These are phyloP conservation scores for Procambarus virginalis DNA, from an alignment of 1,140 invertebrate species.

Conservation along the genomic window DNA sequence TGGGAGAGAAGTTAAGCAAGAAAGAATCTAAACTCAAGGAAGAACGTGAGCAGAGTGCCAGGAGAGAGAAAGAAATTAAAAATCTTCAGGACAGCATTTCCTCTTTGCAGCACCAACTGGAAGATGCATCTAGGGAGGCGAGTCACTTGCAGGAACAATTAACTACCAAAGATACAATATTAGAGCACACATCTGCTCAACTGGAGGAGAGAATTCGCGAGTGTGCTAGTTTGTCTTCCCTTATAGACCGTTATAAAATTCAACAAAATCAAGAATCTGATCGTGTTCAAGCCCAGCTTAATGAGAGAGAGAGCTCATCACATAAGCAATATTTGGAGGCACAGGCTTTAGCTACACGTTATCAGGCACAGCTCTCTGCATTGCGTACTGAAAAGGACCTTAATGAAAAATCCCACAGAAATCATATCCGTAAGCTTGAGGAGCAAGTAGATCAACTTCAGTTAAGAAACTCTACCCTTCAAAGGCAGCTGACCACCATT, in stretches of 20 bases:
- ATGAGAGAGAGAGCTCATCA: conserved; percentile 31
- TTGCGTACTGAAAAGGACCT: conserved; percentile 46
- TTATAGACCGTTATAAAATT: conserved; percentile 20
- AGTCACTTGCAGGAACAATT: conserved; percentile 38
- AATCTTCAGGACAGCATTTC: background rate
- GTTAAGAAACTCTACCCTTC: conserved; percentile 49
- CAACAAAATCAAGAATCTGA: conserved; percentile 37
- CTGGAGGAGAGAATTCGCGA: conserved; percentile 55
- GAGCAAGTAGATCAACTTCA: conserved; percentile 59
- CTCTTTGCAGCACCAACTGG: conserved; percentile 13
- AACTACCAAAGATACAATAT: conserved; percentile 45
- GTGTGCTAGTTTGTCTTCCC: conserved; percentile 48
- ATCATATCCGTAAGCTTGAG: conserved; percentile 41
- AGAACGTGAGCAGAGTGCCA: conserved; percentile 39
- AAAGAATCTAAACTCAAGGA: conserved; percentile 44
- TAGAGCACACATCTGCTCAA: conserved; percentile 51
- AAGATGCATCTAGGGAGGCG: conserved; percentile 15
- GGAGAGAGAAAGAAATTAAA: conserved; percentile 18
- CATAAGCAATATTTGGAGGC: conserved; percentile 51
- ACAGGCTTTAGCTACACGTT: conserved; percentile 47
- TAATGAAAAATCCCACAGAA: conserved; percentile 43
- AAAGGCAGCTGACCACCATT: conserved; percentile 52
- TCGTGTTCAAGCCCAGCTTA: conserved; percentile 22
- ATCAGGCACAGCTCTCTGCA: conserved; percentile 50
- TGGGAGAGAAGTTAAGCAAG: conserved; percentile 46